These are phyloP conservation scores for Pan troglodytes DNA, from an alignment of 2,113 vertebrate genomes.

Conservation along the genomic window NHGRI_mPanTro3-v2.1_pri NC_086015.1:185666501-185667000, in stretches of 20 bases:
- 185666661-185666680: conserved; percentile 53
- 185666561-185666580: conserved; percentile 62
- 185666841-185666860: neutral
- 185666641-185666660: conserved; percentile 48
- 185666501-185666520: neutral
- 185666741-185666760: conserved; percentile 11
- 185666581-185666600: conserved; percentile 61
- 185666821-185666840: neutral
- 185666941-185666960: neutral
- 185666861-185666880: conserved; percentile 19
- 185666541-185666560: conserved; percentile 18
- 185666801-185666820: neutral
- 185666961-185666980: neutral
- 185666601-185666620: conserved; percentile 64
- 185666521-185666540: neutral
- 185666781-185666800: neutral
- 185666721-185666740: neutral
- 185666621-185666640: conserved; percentile 53
- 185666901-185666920: neutral
- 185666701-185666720: conserved; percentile 68
- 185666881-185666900: neutral
- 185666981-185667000: neutral
- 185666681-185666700: conserved; percentile 13
- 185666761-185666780: neutral
- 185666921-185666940: neutral